These are phyloP conservation scores for Aldabrachelys gigantea DNA, from an alignment of 2,113 vertebrate species.

Conservation along the genomic window DNA sequence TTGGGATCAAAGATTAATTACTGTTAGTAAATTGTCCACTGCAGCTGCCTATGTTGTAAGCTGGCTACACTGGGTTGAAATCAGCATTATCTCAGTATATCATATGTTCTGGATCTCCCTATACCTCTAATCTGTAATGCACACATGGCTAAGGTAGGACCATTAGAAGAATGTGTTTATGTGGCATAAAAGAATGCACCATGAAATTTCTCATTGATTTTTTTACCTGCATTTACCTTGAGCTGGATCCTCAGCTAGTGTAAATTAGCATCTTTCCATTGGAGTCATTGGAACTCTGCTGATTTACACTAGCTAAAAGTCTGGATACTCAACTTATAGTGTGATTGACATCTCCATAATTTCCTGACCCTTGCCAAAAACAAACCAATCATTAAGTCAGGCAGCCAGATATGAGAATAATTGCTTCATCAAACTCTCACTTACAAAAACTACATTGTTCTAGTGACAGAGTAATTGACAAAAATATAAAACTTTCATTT, in stretches of 20 bases:
- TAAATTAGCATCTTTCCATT: not conserved
- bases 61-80: not conserved
- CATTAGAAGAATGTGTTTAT: not conserved
- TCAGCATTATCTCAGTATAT: rapidly evolving
- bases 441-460: not conserved
- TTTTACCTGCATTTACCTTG: not conserved
- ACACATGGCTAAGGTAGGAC: not conserved
- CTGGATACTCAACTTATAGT: rapidly evolving
- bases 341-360: not conserved
- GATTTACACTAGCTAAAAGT: not conserved
- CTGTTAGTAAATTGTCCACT: not conserved
- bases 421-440: not conserved
- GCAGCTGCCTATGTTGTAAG: rapidly evolving
- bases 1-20: not conserved
- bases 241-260: rapidly evolving
- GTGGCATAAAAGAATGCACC: not conserved
- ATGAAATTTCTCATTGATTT: rapidly evolving
- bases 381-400: not conserved
- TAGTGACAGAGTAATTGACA: not conserved
- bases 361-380: not conserved
- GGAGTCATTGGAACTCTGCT: not conserved
- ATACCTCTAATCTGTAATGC: rapidly evolving
- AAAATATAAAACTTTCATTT: not conserved
- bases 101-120: rapidly evolving
- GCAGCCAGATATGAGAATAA: not conserved